Evolutionary conservation across 2,888 invertebrate species (phyloP).

Genomic region (Bhutanitis thaidina): DNA sequence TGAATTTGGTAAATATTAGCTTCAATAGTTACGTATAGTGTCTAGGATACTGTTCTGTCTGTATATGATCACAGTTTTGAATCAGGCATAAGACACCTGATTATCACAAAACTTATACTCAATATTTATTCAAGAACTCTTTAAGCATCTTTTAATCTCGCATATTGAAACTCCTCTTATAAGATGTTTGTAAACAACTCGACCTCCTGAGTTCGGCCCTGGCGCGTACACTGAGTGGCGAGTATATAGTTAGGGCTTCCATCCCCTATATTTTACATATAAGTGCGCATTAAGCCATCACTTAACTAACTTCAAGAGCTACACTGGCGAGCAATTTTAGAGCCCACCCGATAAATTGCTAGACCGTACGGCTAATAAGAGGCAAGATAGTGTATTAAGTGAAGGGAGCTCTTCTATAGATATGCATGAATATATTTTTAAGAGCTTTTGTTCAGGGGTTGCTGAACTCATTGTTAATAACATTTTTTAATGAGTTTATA

Average conservation of each 20-base stretch:
- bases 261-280: constrained; percentile 42
- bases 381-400: constrained; percentile 53
- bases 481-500: neutral
- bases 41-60: too few species aligned
- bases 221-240: constrained; percentile 4
- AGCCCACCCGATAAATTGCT: constrained; percentile 64
- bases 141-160: neutral
- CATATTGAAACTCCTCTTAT: constrained; percentile 2
- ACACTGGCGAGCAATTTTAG: constrained; percentile 58
- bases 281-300: constrained; percentile 53
- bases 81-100: too few species aligned
- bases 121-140: neutral
- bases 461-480: neutral
- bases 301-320: constrained; percentile 48
- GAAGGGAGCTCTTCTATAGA: constrained; percentile 27
- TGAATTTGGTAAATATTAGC: too few species aligned
- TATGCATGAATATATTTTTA: constrained; percentile 22
- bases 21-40: too few species aligned
- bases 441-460: neutral
- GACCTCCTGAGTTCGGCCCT: constrained; percentile 5
- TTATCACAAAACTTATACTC: too few species aligned
- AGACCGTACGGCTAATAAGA: constrained; percentile 67
- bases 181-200: constrained; percentile 8
- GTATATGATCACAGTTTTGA: too few species aligned
- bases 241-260: neutral